These are phyloP conservation scores for Trachemys scripta DNA, from an alignment of 2,113 vertebrate species.

Conservation along the genomic window DNA sequence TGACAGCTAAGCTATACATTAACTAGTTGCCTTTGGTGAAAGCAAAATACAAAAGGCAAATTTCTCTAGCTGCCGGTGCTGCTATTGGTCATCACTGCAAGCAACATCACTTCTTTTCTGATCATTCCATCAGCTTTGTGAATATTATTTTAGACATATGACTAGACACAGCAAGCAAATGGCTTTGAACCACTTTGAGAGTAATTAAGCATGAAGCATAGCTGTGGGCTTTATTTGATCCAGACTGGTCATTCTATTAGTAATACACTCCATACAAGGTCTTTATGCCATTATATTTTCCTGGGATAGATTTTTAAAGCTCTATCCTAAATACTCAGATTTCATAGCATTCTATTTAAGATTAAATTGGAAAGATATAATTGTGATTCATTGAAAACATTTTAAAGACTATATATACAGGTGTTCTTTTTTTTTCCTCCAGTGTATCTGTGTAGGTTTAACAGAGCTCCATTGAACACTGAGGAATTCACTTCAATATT, in stretches of 20 bases:
- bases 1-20: conserved; percentile 67
- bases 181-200: conserved; percentile 66
- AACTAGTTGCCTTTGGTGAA: not conserved
- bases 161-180: conserved; percentile 59
- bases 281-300: not conserved
- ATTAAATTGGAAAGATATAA: conserved; percentile 42
- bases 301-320: not conserved
- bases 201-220: conserved; percentile 70
- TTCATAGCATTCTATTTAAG: conserved; percentile 35
- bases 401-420: not conserved
- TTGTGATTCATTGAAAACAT: conserved; percentile 32
- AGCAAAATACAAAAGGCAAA: conserved; percentile 13
- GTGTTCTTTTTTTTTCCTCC: not conserved
- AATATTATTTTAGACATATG: conserved; percentile 57
- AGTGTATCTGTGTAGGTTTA: not conserved
- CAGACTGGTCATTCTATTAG: conserved; percentile 67
- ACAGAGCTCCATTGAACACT: not conserved
- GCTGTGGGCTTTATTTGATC: conserved; percentile 67
- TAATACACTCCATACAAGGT: conserved; percentile 23
- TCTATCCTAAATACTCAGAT: not conserved
- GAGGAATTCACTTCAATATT: conserved; percentile 1
- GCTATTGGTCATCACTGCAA: conserved; percentile 23
- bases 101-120: conserved; percentile 2
- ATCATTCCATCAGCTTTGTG: conserved; percentile 26
- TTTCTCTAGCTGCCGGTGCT: conserved; percentile 32